Evolutionary conservation across 2,797 vertebrate genomes (phyloP).

Genomic region (Acestrorhynchus altus): DNA sequence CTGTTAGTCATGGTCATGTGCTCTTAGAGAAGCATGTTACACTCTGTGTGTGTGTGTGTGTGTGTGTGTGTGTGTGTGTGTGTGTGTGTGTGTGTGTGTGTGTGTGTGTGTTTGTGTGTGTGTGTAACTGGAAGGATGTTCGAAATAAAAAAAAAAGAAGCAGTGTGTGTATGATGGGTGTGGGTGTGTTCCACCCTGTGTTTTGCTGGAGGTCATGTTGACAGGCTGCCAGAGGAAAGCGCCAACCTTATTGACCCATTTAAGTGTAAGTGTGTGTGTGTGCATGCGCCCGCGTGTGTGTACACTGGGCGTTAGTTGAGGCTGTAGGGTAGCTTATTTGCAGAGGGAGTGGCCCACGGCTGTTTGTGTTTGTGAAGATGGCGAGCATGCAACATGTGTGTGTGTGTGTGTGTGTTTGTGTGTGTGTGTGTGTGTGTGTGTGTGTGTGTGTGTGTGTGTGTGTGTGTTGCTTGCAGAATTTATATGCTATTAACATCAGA

Average conservation of each 20-base stretch:
- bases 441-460: constrained; percentile 15
- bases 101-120: constrained; percentile 39
- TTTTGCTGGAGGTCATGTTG: constrained; percentile 72
- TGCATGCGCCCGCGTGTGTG: constrained; percentile 35
- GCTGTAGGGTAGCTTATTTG: constrained; percentile 48
- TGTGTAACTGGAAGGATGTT: no score
- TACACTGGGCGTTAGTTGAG: constrained; percentile 21
- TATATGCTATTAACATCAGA: no score
- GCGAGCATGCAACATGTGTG: neutral
- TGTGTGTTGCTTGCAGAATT: constrained; percentile 15
- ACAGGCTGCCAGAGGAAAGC: constrained; percentile 72
- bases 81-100: constrained; percentile 38
- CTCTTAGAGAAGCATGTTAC: neutral
- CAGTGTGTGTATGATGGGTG: constrained; percentile 44
- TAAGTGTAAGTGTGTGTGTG: constrained; percentile 37
- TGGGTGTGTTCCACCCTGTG: constrained; percentile 38
- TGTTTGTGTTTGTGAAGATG: constrained; percentile 20
- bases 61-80: constrained; percentile 13
- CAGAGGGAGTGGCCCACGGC: constrained; percentile 39
- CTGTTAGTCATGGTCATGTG: neutral
- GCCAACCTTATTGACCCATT: constrained; percentile 71
- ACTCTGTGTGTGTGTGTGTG: neutral
- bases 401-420: neutral
- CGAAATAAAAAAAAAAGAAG: no score
- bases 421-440: constrained; percentile 1